Evolutionary conservation across 2,113 vertebrate species (phyloP), one percentile per base, ranked within the genome.

Genomic region (Bagarius yarrelli): DNA sequence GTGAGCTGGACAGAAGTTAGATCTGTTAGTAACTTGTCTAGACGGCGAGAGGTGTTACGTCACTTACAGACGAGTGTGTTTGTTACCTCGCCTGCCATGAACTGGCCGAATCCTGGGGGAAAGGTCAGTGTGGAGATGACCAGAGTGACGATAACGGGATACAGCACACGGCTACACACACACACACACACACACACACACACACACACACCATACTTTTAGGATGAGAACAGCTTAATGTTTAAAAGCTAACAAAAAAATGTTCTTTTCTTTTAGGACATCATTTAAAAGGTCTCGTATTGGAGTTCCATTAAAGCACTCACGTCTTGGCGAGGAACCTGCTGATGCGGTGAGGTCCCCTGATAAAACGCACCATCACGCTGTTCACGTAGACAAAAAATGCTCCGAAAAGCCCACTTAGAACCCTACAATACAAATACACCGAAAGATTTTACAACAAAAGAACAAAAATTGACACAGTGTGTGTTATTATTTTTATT

Each of bases 81-180:
- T n/a, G 55, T 67, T 93, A 99, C 98, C 95, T 94, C 93, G 84
- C 98, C 98, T 0, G 97, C 98, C 98, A 99, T 99, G 88, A 98
- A 99, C 88, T 99, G 98, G 77, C 98, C 98, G 5, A 99, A 98
- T 82, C 97, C 98, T 0, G 96, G 95, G 0, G 98, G 97, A 85
- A 99, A 99, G 47, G 98, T 98, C 85, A 99, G 85, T 0, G 97
- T 97, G 79, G 97, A 95, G 87, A 97, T 93, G 47, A 99, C 88
- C 76, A 99, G 89, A 0, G 97, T 99, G 87, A 98, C 96, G 84
- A 98, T 87, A 14, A 95, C 95, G 0, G 98, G 97, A 84, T 96
- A 99, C 64, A 99, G 92, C 86, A 99, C 92, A 61, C 96, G 96
- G 74, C 98, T 99, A 82, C n/a, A 82, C 63, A 76, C 11, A 85